Conservation (phyloP, 2,888 invertebrate species). For the Gibbula magus region DNA sequence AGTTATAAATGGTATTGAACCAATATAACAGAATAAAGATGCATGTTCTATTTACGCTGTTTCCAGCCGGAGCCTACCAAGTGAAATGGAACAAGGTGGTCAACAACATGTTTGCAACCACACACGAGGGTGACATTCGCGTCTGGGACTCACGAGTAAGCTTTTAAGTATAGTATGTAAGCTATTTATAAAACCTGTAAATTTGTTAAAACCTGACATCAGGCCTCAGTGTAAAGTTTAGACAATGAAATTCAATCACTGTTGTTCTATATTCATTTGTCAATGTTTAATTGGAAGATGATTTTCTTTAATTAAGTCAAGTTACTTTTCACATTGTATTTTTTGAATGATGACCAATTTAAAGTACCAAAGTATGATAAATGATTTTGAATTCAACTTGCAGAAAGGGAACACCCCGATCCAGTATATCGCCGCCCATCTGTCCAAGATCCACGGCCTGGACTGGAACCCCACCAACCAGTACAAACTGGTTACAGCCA, state of each 20-base stretch:
- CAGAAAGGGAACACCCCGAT: conserved; percentile 80
- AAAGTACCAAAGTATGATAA: too few relatives aligned
- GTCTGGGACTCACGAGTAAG: conserved; percentile 96
- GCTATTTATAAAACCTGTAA: too few relatives aligned
- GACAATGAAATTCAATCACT: too few relatives aligned
- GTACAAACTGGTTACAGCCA: conserved; percentile 82
- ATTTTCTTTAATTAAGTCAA: too few relatives aligned
- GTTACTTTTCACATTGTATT: too few relatives aligned
- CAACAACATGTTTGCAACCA: conserved; percentile 89
- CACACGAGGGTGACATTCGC: conserved; percentile 96
- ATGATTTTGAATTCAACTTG: conserved; percentile 24
- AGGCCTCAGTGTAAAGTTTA: too few relatives aligned
- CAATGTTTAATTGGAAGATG: too few relatives aligned
- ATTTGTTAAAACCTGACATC: too few relatives aligned
- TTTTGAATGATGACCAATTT: too few relatives aligned
- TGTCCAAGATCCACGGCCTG: conserved; percentile 91
- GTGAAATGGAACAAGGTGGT: conserved; percentile 94
- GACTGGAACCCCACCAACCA: conserved; percentile 86
- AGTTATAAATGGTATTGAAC: too few relatives aligned
- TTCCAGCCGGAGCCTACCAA: conserved; percentile 84
- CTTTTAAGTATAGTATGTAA: not conserved
- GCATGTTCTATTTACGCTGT: not conserved
- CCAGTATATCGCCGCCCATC: conserved; percentile 94
- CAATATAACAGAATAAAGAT: too few relatives aligned
- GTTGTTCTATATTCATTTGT: too few relatives aligned